phyloP scores from a whole-genome alignment of 2,888 invertebrate genomes.

The Dasypogon diadema region DNA sequence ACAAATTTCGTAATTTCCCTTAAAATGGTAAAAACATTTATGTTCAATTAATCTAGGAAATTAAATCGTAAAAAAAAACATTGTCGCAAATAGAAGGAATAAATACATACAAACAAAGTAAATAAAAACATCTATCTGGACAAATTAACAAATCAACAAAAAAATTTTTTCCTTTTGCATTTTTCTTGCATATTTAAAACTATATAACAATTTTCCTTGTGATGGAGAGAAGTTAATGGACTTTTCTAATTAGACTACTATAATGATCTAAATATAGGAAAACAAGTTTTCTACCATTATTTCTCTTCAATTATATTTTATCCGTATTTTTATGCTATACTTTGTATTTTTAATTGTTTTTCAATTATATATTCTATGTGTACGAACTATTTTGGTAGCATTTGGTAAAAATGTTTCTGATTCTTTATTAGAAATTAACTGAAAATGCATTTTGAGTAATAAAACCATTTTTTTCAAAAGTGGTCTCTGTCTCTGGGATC shows the following conservation, averaged over 20 bases:
- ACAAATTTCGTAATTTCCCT: background rate
- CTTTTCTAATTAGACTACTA: background rate
- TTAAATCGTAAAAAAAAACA: conserved; percentile 20
- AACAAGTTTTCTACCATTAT: too few species aligned
- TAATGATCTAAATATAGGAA: too few species aligned
- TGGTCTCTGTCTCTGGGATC: too few species aligned
- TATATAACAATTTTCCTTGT: conserved; percentile 16
- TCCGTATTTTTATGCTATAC: too few species aligned
- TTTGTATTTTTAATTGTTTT: too few species aligned
- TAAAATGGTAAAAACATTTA: background rate
- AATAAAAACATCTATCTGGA: conserved; percentile 33
- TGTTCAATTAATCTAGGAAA: conserved; percentile 5
- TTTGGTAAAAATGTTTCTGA: background rate
- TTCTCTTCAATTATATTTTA: too few species aligned
- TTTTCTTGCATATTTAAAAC: background rate
- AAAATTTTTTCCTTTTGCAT: background rate
- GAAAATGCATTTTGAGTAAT: background rate
- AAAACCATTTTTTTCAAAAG: too few species aligned
- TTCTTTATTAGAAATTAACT: background rate
- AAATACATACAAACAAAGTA: conserved; percentile 29
- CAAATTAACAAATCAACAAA: conserved; percentile 34
- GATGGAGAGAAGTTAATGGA: background rate
- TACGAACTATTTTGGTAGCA: background rate
- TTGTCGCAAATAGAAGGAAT: conserved; percentile 13
- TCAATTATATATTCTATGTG: too few species aligned